Base-by-base conservation (phyloP, 1,140 invertebrate genomes). In the Zeugodacus cucurbitae region DNA sequence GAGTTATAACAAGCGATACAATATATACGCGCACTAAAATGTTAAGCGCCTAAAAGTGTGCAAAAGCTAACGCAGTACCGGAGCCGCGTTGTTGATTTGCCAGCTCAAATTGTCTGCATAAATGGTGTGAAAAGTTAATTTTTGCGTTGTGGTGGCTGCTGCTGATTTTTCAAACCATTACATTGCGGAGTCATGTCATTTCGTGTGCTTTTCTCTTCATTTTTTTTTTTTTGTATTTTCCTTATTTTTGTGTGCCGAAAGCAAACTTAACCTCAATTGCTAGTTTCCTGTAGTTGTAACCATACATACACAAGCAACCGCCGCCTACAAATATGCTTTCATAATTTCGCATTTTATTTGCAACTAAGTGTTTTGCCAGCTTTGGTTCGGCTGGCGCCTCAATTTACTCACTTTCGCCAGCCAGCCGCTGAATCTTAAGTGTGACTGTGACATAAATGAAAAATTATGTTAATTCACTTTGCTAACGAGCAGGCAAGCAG, bases 381-480 rank as follows among this genome's bases (percentile, higher is more conserved):
- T 48, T 82, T 54, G 41, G 26, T 48, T 8, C 7, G 41, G 7
- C 7, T 44, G 26, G 1, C 74, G 22, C 41, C 37, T 48, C n/a
- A 82, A 41, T 48, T 82, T 29, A 82, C 41, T 54, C 8, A 48
- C 74, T 82, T 41, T 48, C 74, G 74, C n/a, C 48, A 54, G 74
- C n/a, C 48, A 54, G 11, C 37, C 2, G 37, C 34, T 17, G 37
- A 74, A 74, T 22, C 70, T 82, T 26, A 82, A 82, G 74, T 82
- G n/a, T 82, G 74, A 82, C 41, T 82, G 74, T 82, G 74, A 82
- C 74, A 82, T 82, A 82, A 37, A 82, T 82, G 41, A 82, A 82
- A 82, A 82, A 82, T 82, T 82, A 82, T 82, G 41, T 48, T 54
- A 82, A 82, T 48, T 82, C 41, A 54, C n/a, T 54, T 82, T 82